Conservation (phyloP, 2,113 vertebrate species). For the Anhinga anhinga region DNA sequence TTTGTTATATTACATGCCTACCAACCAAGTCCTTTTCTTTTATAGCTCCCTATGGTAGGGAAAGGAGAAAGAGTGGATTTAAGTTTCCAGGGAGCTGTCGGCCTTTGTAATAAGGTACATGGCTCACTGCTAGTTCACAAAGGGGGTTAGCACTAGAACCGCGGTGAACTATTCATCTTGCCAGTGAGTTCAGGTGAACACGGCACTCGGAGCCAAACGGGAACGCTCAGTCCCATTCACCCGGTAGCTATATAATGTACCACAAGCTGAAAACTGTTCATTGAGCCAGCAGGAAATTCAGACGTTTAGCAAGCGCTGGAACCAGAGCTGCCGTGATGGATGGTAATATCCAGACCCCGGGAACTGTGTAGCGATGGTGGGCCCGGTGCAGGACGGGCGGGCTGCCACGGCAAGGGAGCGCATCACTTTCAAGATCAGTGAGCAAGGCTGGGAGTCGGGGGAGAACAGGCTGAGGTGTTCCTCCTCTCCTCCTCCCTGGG, state of each 20-base stretch:
- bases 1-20: constrained; percentile 58
- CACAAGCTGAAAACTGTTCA: constrained; percentile 64
- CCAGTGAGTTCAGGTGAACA: constrained; percentile 64
- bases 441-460: background rate
- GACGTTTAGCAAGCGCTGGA: constrained; percentile 29
- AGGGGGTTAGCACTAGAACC: constrained; percentile 49
- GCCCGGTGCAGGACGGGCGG: background rate
- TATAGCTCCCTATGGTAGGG: constrained; percentile 21
- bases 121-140: constrained; percentile 62
- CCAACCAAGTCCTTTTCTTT: constrained; percentile 58
- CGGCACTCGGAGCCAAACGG: constrained; percentile 23
- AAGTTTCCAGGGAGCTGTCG: constrained; percentile 59
- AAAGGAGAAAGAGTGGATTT: constrained; percentile 47
- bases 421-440: background rate
- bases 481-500: background rate
- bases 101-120: constrained; percentile 57
- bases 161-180: constrained; percentile 34
- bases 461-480: background rate
- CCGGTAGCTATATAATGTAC: constrained; percentile 43
- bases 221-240: constrained; percentile 50
- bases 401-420: background rate
- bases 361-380: background rate
- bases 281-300: constrained; percentile 60
- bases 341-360: background rate
- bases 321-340: constrained; percentile 40